phyloP scores from a whole-genome alignment of 1,140 invertebrate genomes.

The Macrosteles quadrilineatus region DNA sequence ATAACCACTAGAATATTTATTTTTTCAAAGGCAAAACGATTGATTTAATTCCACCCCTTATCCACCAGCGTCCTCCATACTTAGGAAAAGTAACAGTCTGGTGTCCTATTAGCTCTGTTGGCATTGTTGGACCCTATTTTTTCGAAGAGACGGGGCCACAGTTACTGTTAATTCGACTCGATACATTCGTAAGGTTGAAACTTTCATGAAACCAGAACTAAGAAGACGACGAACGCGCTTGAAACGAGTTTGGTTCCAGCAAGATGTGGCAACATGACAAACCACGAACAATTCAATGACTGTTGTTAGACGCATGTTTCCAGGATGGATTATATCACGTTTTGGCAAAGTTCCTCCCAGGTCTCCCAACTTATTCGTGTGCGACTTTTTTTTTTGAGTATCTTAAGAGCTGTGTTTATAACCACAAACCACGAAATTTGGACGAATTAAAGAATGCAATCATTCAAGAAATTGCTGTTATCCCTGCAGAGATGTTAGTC shows the following conservation, averaged over 20 bases:
- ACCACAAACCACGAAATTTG: slow-evolving; percentile 41
- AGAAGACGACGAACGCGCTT: background rate
- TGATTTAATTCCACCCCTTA: slow-evolving; percentile 7
- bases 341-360: slow-evolving; percentile 39
- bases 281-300: slow-evolving; percentile 41
- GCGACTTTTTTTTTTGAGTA: slow-evolving; percentile 46
- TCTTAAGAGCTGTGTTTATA: slow-evolving; percentile 40
- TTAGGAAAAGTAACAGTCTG: slow-evolving; percentile 45
- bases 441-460: slow-evolving; percentile 42
- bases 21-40: too few species aligned
- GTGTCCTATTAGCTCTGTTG: slow-evolving; percentile 40
- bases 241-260: slow-evolving; percentile 37
- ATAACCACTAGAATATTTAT: too few species aligned
- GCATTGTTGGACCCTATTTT: slow-evolving; percentile 41
- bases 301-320: slow-evolving; percentile 38
- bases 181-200: slow-evolving; percentile 38
- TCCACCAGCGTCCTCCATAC: slow-evolving; percentile 46
- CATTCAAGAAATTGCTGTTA: slow-evolving; percentile 36
- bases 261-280: slow-evolving; percentile 42
- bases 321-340: slow-evolving; percentile 40
- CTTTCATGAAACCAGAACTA: slow-evolving; percentile 37
- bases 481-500: slow-evolving; percentile 28
- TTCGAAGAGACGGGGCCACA: slow-evolving; percentile 38
- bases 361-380: slow-evolving; percentile 42
- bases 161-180: slow-evolving; percentile 39